Evolutionary conservation across 2,888 invertebrate species (phyloP).

Genomic region (Lissonota sp.): DNA sequence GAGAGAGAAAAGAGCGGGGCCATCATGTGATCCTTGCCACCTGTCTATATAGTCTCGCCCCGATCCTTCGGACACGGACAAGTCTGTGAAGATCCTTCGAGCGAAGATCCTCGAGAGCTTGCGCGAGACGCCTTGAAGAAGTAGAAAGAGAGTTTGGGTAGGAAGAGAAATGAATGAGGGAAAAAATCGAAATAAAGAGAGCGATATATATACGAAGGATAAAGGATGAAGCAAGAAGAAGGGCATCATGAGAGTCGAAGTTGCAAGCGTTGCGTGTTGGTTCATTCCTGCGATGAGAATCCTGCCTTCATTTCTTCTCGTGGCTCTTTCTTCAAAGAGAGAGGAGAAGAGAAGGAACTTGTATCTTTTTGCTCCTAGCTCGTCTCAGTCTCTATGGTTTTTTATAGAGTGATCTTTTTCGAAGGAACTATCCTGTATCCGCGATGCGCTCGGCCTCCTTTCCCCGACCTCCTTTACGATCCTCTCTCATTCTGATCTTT

Average conservation of each 20-base stretch:
- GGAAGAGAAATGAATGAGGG: slow-evolving; percentile 23
- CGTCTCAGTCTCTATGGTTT: slow-evolving; percentile 22
- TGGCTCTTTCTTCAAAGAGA: neutral
- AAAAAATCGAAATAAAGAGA: slow-evolving; percentile 24
- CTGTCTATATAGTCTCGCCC: slow-evolving; percentile 73
- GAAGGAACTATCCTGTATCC: slow-evolving; percentile 21
- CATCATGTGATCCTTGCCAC: slow-evolving; percentile 82
- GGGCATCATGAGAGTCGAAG: slow-evolving; percentile 30
- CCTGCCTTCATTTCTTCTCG: slow-evolving; percentile 41
- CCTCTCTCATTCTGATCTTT: slow-evolving; percentile 36
- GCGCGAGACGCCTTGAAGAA: slow-evolving; percentile 50
- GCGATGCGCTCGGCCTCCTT: slow-evolving; percentile 60
- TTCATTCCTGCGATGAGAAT: slow-evolving; percentile 56
- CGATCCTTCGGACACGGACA: slow-evolving; percentile 46
- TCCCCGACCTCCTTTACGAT: slow-evolving; percentile 64
- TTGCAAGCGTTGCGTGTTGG: slow-evolving; percentile 60
- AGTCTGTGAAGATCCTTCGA: slow-evolving; percentile 37
- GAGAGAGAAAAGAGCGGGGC: slow-evolving; percentile 61
- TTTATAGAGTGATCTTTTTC: slow-evolving; percentile 33
- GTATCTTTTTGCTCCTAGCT: slow-evolving; percentile 17
- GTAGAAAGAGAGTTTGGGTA: slow-evolving; percentile 34
- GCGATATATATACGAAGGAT: slow-evolving; percentile 38
- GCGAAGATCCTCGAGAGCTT: slow-evolving; percentile 18
- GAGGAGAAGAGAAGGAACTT: neutral
- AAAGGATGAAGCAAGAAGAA: slow-evolving; percentile 47